Evolutionary conservation across 2,797 vertebrate species (phyloP).

Genomic region (Naso thynnoides): DNA sequence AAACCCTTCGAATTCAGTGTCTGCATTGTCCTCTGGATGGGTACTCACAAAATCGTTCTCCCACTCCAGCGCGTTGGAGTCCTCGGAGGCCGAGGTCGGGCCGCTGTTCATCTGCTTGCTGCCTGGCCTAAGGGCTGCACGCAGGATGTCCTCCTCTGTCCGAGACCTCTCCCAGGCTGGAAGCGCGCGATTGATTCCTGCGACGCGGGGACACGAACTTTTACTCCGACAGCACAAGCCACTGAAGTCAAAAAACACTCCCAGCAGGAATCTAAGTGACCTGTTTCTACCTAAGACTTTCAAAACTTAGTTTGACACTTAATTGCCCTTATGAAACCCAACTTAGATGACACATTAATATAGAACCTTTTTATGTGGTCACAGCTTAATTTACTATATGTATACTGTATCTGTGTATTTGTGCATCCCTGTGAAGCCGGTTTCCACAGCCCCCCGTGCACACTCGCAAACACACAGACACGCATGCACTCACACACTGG

Average conservation of each 20-base stretch:
- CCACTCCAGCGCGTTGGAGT: slow-evolving; percentile 96
- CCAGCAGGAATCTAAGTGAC: not conserved
- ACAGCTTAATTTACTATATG: not conserved
- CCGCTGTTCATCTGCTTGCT: slow-evolving; percentile 85
- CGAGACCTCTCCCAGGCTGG: slow-evolving; percentile 92
- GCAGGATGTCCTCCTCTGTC: slow-evolving; percentile 97
- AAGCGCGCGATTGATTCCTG: slow-evolving; percentile 93
- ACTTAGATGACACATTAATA: not conserved
- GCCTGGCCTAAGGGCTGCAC: slow-evolving; percentile 88
- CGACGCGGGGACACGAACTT: not conserved
- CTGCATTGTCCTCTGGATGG: slow-evolving; percentile 89
- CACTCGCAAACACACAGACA: no score
- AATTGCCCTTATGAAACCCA: not conserved
- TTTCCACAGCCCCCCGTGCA: no score
- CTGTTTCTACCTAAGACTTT: not conserved
- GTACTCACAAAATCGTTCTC: slow-evolving; percentile 96
- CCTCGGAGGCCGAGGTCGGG: slow-evolving; percentile 91
- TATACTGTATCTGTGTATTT: no score
- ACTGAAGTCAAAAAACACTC: not conserved
- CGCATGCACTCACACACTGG: no score
- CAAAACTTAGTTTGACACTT: not conserved
- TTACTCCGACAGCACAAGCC: slow-evolving; percentile 12
- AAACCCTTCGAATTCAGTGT: slow-evolving; percentile 91
- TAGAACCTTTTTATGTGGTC: not conserved
- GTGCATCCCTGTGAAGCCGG: no score